Evolutionary conservation across 2,113 vertebrate genomes (phyloP), one percentile per base, ranked within the genome.

Genomic region (Alligator mississippiensis): DNA sequence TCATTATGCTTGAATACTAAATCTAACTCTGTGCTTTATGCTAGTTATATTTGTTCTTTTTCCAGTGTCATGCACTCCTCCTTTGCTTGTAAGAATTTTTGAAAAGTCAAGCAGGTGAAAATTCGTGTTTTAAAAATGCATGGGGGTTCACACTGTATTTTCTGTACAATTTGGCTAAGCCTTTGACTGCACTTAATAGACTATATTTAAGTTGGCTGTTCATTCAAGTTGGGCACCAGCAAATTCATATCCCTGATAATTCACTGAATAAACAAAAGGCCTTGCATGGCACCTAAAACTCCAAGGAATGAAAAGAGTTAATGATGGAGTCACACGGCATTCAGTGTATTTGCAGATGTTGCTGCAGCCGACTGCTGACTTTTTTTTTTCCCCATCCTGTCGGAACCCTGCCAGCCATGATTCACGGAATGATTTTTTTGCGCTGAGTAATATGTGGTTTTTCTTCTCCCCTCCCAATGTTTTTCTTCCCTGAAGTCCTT

Each of bases 391-490:
- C 95, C 95, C 92, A 90, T 97, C 96, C 97, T 97, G 94, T 97
- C 94, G 89, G 97, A 96, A 92, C 86, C 85, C 91, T 97, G 98
- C 98, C 98, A 98, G 93, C 95, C 54, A 38, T 98, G 98, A 98
- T 97, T 98, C 98, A 98, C 97, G 97, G 98, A 98, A 98, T 97
- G 94, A 98, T 98, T 97, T 98, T 98, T 98, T 97, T 92, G 96
- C 96, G 82, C 97, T 98, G 97, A 98, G 97, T 98, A 98, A 98
- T 98, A 95, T 97, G 97, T 97, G 97, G 96, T 97, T 98, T 97
- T 97, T 93, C 89, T 96, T 93, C 25, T 95, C 89, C 82, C 72
- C 83, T 96, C 87, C 70, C 82, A 91, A 95, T 92, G 85, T 93
- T 98, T 96, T 97, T 94, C 79, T 92, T 92, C 89, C 85, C 82